phyloP scores from a whole-genome alignment of 2,888 invertebrate species.

The Sphecodes monilicornis region DNA sequence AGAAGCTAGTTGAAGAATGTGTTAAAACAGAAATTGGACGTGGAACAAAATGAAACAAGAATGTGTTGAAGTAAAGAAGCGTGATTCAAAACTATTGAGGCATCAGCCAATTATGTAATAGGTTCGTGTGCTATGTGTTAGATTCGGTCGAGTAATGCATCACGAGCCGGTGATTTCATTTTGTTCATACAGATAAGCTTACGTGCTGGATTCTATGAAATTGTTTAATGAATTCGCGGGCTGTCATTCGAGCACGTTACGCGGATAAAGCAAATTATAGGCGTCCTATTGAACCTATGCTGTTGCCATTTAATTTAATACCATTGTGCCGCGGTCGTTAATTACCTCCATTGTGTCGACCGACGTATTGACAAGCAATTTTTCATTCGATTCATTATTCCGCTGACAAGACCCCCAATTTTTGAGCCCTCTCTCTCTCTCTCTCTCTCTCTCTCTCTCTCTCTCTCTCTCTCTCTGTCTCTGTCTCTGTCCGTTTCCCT shows the following conservation, averaged over 20 bases:
- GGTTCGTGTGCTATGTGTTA: background rate
- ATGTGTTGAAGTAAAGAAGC: background rate
- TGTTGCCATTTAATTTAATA: conserved; percentile 49
- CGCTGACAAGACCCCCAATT: conserved; percentile 23
- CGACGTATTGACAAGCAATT: conserved; percentile 41
- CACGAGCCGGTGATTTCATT: background rate
- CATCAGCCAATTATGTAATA: background rate
- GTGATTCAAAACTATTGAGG: background rate
- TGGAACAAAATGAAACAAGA: background rate
- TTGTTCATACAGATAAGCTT: background rate
- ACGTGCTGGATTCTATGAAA: conserved; percentile 27
- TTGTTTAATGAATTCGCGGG: conserved; percentile 58
- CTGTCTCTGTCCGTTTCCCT: background rate
- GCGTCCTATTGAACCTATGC: conserved; percentile 18
- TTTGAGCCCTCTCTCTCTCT: background rate
- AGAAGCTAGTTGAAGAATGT: no score
- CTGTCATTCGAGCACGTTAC: conserved; percentile 49
- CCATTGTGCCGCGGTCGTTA: conserved; percentile 38
- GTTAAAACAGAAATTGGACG: no score
- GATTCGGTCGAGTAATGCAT: background rate
- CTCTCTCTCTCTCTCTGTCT: background rate
- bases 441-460: background rate
- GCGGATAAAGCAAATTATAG: conserved; percentile 33
- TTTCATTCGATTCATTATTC: conserved; percentile 38
- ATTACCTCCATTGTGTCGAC: conserved; percentile 37